A percentile compares a stretch with the other conserved stretches of the same genome.
These are phyloP conservation scores for Drosophila cognata DNA, from an alignment of 2,888 invertebrate species.

Conservation along the genomic window DNA sequence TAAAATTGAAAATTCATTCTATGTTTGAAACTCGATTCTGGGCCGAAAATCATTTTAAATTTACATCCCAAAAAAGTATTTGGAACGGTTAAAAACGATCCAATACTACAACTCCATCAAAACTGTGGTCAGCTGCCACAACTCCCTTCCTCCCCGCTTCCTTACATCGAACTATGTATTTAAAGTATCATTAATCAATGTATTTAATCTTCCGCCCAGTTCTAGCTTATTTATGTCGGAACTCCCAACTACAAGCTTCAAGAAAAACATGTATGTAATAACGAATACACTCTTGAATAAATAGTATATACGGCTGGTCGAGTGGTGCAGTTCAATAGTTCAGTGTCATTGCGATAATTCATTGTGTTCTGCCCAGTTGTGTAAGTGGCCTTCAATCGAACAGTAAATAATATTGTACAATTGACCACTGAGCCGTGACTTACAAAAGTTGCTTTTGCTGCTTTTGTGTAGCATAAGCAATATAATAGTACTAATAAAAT, in stretches of 20 bases:
- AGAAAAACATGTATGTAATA: neutral
- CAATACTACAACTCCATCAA: neutral
- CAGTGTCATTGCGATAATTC: conserved; percentile 56
- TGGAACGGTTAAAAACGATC: neutral
- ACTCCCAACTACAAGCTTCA: neutral
- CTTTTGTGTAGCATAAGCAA: conserved; percentile 40
- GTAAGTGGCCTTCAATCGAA: conserved; percentile 47
- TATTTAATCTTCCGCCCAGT: conserved; percentile 10
- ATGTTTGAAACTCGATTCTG: neutral
- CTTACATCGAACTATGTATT: neutral
- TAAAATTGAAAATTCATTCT: neutral
- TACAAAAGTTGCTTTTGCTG: conserved; percentile 34
- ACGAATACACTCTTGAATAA: neutral
- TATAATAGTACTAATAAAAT: conserved; percentile 43
- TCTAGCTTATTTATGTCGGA: neutral
- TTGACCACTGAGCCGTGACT: conserved; percentile 45
- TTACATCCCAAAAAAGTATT: neutral
- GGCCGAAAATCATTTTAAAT: neutral
- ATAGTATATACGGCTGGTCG: neutral
- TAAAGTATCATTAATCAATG: neutral
- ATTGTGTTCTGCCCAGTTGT: conserved; percentile 9
- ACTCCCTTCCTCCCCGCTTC: neutral
- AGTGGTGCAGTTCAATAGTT: conserved; percentile 52
- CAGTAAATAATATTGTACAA: conserved; percentile 45
- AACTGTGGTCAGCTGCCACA: neutral